Evolutionary conservation across 2,888 invertebrate species (phyloP), one percentile per base, ranked within the genome.

Genomic region (Apotomis betuletana): DNA sequence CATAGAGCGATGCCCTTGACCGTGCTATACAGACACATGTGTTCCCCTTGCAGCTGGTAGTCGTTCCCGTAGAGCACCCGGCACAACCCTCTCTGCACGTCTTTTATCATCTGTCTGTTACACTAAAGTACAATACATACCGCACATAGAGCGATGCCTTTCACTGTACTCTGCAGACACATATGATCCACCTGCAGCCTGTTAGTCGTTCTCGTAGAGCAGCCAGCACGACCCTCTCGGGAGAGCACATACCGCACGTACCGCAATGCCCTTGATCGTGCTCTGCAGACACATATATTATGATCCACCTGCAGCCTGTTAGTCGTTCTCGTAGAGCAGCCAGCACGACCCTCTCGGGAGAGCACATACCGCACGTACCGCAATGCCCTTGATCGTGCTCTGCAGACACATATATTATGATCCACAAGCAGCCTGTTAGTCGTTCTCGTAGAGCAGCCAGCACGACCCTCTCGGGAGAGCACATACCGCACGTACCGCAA

Each of bases 101-200:
- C 89, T 0, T 81, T 81, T 1, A 89, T 91, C 41, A 93, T 89
- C 93, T 27, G 27, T 27, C 27, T 27, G 27, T 27, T 27, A 27
- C 63, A 65, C 72, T 46, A 55, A 62, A 51, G 8, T 51, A 73
- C 61, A 6, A 4, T 72, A 83, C 89, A 86, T 64, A 92, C 92
- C 73, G 92, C 91, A 77, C 93, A 93, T 62, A 93, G 79, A 8
- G 92, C 92, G 38, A 93, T 85, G 2, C 92, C 91, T 67, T 88
- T 88, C 3, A 86, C 80, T 0, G 84, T 76, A 70, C 92, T 92
- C 75, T 86, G 81, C 44, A 93, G 77, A 60, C 44, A 6, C 44
- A 44, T 44, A 2, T 44, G 90, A 78, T 93, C 92, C 27, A 88
- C 86, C 74, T 93, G 92, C 5, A 93, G 79, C 0, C 0, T 85